Percentiles rank a stretch among this genome's conserved stretches.
Evolutionary conservation across 2,113 vertebrate genomes (phyloP).

Genomic region (Clarias macrocephalus): DNA sequence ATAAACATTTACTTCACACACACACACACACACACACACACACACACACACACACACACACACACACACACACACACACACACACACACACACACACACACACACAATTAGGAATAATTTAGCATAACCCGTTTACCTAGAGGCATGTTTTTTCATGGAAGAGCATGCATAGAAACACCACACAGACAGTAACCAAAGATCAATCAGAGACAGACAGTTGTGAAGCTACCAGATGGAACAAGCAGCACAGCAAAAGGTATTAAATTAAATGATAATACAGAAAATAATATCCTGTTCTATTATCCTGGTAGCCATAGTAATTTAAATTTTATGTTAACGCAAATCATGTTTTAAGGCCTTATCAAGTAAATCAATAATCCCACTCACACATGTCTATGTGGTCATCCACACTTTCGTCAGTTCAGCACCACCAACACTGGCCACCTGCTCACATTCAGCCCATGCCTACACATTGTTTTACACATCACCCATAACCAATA

Average conservation of each 20-base stretch:
- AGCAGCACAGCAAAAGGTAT: neutral
- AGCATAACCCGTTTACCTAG: too few relatives aligned
- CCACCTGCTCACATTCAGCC: neutral
- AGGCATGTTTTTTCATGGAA: neutral
- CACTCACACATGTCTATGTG: neutral
- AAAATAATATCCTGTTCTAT: neutral
- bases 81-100: too few relatives aligned
- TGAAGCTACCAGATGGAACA: neutral
- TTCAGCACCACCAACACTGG: slow-evolving; percentile 5
- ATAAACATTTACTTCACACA: neutral
- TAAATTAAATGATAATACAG: neutral
- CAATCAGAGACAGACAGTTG: neutral
- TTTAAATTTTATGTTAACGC: neutral
- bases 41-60: too few relatives aligned
- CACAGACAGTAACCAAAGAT: neutral
- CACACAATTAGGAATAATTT: neutral
- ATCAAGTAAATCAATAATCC: neutral
- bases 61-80: neutral
- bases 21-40: neutral
- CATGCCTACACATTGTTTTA: neutral
- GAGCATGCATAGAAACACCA: neutral
- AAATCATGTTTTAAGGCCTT: neutral
- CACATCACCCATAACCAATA: neutral
- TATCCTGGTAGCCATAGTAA: neutral
- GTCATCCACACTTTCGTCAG: neutral